Conservation (phyloP, 2,888 invertebrate genomes). For the Holacanthella duospinosa region DNA sequence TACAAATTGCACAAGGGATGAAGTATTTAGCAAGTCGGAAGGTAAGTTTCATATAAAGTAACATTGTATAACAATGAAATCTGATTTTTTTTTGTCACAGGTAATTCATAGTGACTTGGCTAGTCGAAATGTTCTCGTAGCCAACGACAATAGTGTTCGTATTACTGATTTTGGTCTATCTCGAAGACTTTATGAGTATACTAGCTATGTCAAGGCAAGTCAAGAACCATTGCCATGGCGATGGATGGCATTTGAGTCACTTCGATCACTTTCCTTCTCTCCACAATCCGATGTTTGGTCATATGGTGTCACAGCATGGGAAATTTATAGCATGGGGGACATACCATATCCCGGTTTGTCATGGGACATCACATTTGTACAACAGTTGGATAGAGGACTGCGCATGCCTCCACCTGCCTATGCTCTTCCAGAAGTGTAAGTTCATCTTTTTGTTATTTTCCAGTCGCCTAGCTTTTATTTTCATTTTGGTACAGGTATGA, state of each 20-base stretch:
- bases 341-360: constrained; percentile 4
- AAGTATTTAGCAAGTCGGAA: not conserved
- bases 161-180: constrained; percentile 9
- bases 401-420: not conserved
- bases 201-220: not conserved
- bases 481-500: too few species aligned
- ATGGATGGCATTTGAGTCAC: constrained; percentile 4
- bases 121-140: not conserved
- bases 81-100: not conserved
- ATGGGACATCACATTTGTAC: constrained; percentile 7
- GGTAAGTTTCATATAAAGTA: not conserved
- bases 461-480: too few species aligned
- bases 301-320: not conserved
- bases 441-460: too few species aligned
- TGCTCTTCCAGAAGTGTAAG: not conserved
- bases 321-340: constrained; percentile 1
- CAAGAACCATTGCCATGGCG: not conserved
- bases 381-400: constrained; percentile 2
- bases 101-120: constrained; percentile 6
- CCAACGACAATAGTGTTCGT: not conserved
- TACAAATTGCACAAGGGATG: constrained; percentile 7
- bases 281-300: not conserved
- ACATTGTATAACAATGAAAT: not conserved
- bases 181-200: constrained; percentile 4
- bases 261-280: not conserved